phyloP scores from a whole-genome alignment of 2,113 vertebrate species.

The Rhabdornis inornatus region DNA sequence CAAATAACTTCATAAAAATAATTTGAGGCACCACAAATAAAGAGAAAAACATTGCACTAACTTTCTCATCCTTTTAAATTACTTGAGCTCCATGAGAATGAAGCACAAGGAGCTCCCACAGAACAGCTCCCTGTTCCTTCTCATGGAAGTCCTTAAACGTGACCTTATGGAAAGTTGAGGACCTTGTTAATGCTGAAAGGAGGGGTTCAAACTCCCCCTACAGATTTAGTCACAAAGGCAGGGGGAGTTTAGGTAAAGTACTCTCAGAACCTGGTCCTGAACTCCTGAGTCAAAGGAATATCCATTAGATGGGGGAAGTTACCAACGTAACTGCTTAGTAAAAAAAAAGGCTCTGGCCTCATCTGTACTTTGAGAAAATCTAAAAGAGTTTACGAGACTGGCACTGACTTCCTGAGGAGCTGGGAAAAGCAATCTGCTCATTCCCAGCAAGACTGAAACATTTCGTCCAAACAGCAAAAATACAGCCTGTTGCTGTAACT shows the following conservation, averaged over 20 bases:
- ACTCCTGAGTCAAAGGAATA: not conserved
- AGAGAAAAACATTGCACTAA: constrained; percentile 34
- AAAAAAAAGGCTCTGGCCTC: not conserved
- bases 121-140: not conserved
- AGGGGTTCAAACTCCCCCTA: not conserved
- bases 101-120: not conserved
- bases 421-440: constrained; percentile 18
- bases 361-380: not conserved
- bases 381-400: constrained; percentile 29
- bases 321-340: not conserved
- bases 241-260: not conserved
- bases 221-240: not conserved
- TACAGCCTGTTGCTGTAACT: constrained; percentile 21
- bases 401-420: constrained; percentile 7
- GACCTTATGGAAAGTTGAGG: not conserved
- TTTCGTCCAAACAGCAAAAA: constrained; percentile 31
- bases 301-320: not conserved
- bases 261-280: not conserved
- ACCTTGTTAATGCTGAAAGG: not conserved
- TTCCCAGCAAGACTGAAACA: constrained; percentile 3
- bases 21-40: constrained; percentile 34
- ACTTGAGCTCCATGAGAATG: constrained; percentile 52
- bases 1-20: constrained; percentile 56
- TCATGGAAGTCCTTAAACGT: not conserved
- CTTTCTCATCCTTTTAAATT: constrained; percentile 48